These are phyloP conservation scores for Cylindroiulus punctatus DNA, from an alignment of 2,888 invertebrate genomes.

Conservation along the genomic window DNA sequence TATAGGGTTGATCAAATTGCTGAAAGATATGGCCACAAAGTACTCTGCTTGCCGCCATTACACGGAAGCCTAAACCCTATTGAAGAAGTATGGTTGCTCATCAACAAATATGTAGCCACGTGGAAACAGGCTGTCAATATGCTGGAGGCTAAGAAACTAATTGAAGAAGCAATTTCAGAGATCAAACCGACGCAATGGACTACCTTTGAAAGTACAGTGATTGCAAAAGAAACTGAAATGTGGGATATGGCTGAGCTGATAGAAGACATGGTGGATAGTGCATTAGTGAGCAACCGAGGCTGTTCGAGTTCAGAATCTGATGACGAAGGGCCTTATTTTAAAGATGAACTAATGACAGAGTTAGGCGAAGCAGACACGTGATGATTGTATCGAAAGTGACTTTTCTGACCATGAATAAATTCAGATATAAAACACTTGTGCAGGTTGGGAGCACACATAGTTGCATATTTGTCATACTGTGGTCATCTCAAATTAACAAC, in stretches of 20 bases:
- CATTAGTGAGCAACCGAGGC: no score
- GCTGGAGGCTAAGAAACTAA: neutral
- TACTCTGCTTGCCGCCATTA: conserved; percentile 53
- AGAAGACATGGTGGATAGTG: no score
- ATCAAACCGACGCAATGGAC: conserved; percentile 40
- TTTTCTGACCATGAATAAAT: no score
- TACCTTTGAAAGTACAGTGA: neutral
- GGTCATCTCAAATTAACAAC: no score
- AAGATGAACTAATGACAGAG: no score
- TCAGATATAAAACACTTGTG: no score
- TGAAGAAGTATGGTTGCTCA: conserved; percentile 28
- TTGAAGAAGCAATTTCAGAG: neutral
- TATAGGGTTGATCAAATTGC: neutral
- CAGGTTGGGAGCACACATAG: no score
- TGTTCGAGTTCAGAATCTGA: no score
- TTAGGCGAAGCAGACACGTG: no score
- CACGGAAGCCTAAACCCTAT: conserved; percentile 54
- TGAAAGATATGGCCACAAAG: conserved; percentile 40
- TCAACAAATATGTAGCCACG: conserved; percentile 44
- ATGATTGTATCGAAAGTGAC: no score
- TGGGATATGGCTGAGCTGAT: neutral
- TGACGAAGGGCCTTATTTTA: no score
- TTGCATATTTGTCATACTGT: no score
- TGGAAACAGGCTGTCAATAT: neutral
- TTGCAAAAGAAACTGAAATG: neutral